Evolutionary conservation across 2,888 invertebrate species (phyloP).

Genomic region (Coleophora flavipennella): DNA sequence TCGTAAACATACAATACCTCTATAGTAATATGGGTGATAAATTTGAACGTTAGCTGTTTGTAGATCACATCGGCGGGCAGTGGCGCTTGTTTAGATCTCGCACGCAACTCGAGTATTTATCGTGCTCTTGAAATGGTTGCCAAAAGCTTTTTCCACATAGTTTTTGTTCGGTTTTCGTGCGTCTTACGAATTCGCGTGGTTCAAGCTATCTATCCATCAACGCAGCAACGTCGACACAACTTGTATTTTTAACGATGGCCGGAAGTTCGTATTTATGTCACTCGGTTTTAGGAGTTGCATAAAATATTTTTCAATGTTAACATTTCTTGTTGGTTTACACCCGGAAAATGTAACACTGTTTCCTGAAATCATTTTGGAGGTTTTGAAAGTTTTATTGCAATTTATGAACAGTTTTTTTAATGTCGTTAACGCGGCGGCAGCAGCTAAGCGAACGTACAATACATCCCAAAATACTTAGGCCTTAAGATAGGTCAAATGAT

Average conservation of each 20-base stretch:
- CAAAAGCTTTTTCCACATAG: slow-evolving; percentile 47
- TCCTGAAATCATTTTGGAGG: no score
- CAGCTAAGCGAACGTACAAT: no score
- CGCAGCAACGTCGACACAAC: no score
- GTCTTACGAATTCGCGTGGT: slow-evolving; percentile 39
- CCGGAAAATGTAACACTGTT: no score
- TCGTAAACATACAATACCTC: slow-evolving; percentile 25
- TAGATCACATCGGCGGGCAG: slow-evolving; percentile 18
- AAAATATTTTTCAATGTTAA: no score
- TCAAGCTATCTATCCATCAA: no score
- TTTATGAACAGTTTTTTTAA: no score
- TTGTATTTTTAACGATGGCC: slow-evolving; percentile 14
- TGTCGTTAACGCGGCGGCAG: no score
- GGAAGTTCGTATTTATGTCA: slow-evolving; percentile 33
- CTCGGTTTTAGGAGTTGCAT: background rate
- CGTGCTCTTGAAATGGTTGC: slow-evolving; percentile 38
- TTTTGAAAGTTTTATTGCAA: no score
- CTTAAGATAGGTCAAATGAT: no score
- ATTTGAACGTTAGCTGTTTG: slow-evolving; percentile 33
- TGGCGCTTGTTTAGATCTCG: slow-evolving; percentile 28
- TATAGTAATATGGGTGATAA: slow-evolving; percentile 35
- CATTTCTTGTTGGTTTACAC: no score
- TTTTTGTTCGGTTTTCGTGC: slow-evolving; percentile 39
- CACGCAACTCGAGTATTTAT: slow-evolving; percentile 24
- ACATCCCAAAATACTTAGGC: no score